These are phyloP conservation scores for Coelopa pilipes DNA, from an alignment of 2,888 invertebrate species.

Conservation along the genomic window DNA sequence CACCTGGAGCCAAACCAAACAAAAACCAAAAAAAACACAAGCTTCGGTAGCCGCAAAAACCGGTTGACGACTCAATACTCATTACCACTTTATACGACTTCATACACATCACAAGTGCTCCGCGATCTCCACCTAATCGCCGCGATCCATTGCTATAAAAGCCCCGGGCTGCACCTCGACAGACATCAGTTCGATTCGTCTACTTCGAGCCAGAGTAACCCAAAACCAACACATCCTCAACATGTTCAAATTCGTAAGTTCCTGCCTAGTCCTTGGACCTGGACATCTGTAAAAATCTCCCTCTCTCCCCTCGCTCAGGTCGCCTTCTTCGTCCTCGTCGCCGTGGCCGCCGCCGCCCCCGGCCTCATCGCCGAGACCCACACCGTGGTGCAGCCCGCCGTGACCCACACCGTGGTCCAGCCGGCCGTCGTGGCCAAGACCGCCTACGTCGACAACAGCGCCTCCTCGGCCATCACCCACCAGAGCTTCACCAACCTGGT, in stretches of 20 bases:
- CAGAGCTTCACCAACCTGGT: constrained; percentile 70
- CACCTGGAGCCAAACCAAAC: not conserved
- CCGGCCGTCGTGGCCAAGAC: constrained; percentile 60
- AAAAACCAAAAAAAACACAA: not conserved
- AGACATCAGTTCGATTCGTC: constrained; percentile 57
- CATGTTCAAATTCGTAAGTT: constrained; percentile 66
- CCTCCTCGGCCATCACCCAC: constrained; percentile 69
- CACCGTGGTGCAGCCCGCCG: constrained; percentile 56
- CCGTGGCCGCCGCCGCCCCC: constrained; percentile 65
- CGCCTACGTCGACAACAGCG: constrained; percentile 59
- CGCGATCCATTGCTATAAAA: constrained; percentile 49
- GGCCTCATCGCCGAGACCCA: constrained; percentile 59
- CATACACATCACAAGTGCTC: not conserved
- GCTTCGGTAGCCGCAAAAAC: constrained; percentile 41
- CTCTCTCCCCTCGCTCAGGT: constrained; percentile 50
- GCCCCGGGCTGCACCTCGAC: constrained; percentile 40
- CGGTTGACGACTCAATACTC: constrained; percentile 53
- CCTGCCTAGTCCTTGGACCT: not conserved
- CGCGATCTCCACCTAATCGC: no score
- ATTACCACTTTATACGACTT: constrained; percentile 18
- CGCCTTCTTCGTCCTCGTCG: constrained; percentile 73
- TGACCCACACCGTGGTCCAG: constrained; percentile 58
- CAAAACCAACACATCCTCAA: constrained; percentile 45
- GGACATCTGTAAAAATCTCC: not conserved
- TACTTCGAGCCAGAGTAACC: constrained; percentile 43